phyloP scores from a whole-genome alignment of 2,888 invertebrate species.

The Eupithecia exiguata region DNA sequence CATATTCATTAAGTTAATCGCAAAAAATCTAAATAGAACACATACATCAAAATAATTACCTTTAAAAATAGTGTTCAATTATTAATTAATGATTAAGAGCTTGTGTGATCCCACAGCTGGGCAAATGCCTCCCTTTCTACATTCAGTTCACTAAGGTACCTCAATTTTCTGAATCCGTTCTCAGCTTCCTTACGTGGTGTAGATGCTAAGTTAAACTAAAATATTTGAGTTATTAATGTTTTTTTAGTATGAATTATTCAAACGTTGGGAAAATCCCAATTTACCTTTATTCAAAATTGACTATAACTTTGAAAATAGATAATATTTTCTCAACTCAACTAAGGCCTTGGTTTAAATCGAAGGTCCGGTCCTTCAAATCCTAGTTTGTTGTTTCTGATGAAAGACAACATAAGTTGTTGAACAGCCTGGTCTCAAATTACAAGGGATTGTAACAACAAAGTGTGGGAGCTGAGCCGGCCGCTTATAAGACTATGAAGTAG shows the following conservation, averaged over 20 bases:
- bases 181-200: neutral
- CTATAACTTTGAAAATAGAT: neutral
- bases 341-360: neutral
- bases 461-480: conserved; percentile 14
- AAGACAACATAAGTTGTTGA: conserved; percentile 16
- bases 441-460: conserved; percentile 23
- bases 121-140: too few relatives aligned
- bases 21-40: too few relatives aligned
- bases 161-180: too few relatives aligned
- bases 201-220: too few relatives aligned
- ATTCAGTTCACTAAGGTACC: too few relatives aligned
- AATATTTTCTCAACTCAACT: conserved; percentile 1
- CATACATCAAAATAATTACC: too few relatives aligned
- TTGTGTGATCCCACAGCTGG: neutral
- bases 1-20: too few relatives aligned
- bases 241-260: neutral
- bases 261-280: neutral
- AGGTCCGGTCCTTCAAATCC: conserved; percentile 11
- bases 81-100: too few relatives aligned
- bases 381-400: conserved; percentile 19
- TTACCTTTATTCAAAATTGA: neutral
- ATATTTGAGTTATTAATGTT: too few relatives aligned
- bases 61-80: too few relatives aligned
- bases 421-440: conserved; percentile 17
- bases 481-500: neutral